Evolutionary conservation across 2,888 invertebrate species (phyloP).

Genomic region (Colostygia pectinataria): DNA sequence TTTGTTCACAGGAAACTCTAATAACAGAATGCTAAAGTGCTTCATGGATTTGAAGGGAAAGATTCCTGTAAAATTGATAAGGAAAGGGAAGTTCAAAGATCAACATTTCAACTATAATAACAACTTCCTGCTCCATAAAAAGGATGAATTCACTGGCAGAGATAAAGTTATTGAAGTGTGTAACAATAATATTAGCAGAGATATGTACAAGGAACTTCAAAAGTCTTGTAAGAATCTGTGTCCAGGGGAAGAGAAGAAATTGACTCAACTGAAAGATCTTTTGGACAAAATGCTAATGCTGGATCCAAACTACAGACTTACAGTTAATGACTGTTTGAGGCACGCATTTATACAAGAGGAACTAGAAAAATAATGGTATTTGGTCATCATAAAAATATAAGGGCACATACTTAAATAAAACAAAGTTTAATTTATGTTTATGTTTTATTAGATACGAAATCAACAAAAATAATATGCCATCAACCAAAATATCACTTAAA

Average conservation of each 20-base stretch:
- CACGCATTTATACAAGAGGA: conserved; percentile 92
- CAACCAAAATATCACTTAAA: conserved; percentile 76
- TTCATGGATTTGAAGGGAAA: conserved; percentile 99
- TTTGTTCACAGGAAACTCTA: conserved; percentile 97
- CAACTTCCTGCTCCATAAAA: conserved; percentile 97
- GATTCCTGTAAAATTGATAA: conserved; percentile 96
- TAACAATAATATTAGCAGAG: conserved; percentile 91
- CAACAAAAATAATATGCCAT: conserved; percentile 70
- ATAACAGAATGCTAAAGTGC: conserved; percentile 99
- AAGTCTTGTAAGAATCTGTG: conserved; percentile 91
- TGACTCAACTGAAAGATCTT: conserved; percentile 94
- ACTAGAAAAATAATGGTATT: conserved; percentile 46
- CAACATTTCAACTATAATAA: conserved; percentile 98
- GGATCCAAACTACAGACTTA: conserved; percentile 94
- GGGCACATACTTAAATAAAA: conserved; percentile 47
- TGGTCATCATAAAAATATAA: conserved; percentile 19
- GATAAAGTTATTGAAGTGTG: conserved; percentile 97
- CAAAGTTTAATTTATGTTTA: conserved; percentile 60
- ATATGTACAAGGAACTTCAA: conserved; percentile 93
- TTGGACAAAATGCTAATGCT: conserved; percentile 95
- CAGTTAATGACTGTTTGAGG: conserved; percentile 93
- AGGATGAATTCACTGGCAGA: conserved; percentile 98
- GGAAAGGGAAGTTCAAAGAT: conserved; percentile 96
- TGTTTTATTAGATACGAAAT: conserved; percentile 64
- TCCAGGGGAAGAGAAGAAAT: conserved; percentile 92